phyloP scores from a whole-genome alignment of 2,888 invertebrate genomes.

The Pardosa pseudoannulata region DNA sequence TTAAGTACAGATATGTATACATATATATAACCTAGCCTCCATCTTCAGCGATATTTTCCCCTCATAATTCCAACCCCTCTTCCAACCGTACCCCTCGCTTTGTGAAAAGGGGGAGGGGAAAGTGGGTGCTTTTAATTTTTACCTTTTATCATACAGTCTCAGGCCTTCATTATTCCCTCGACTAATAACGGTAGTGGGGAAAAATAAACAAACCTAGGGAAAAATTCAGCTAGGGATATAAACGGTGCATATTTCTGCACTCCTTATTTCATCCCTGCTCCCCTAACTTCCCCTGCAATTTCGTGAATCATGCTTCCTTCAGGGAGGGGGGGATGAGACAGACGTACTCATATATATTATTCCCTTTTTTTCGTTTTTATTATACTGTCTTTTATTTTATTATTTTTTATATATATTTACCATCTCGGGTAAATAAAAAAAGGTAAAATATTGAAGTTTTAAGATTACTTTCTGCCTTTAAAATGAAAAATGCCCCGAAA shows the following conservation, averaged over 20 bases:
- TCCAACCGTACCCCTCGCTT: not conserved
- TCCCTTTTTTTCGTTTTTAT: not conserved
- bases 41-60: too few species aligned
- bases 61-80: too few species aligned
- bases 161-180: not conserved
- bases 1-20: too few species aligned
- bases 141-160: conserved; percentile 6
- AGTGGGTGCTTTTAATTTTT: conserved; percentile 7
- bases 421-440: conserved; percentile 7
- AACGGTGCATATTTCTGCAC: not conserved
- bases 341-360: not conserved
- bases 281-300: not conserved
- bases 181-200: conserved; percentile 29
- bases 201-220: conserved; percentile 35
- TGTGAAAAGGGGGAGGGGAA: too few species aligned
- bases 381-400: too few species aligned
- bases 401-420: too few species aligned
- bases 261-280: not conserved
- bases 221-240: not conserved
- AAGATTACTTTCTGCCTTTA: conserved; percentile 65
- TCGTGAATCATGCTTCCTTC: conserved; percentile 4
- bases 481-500: conserved; percentile 34
- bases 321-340: not conserved
- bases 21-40: too few species aligned
- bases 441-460: too few species aligned